Percentiles rank a stretch among this genome's conserved stretches.
Evolutionary conservation across 2,888 invertebrate species (phyloP).

Genomic region (Biston stratarius): DNA sequence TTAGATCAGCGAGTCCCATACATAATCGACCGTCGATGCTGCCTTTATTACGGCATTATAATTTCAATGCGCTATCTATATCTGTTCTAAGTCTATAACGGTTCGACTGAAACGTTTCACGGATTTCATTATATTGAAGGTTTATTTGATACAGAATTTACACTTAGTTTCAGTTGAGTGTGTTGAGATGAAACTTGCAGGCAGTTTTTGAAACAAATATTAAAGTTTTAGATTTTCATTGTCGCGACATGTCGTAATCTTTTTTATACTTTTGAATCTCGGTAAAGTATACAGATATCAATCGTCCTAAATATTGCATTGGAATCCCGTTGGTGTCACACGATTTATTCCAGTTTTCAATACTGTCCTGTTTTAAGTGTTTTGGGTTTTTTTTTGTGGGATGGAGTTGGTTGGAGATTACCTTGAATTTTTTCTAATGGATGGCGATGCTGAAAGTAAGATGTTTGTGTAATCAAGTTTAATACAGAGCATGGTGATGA

Average conservation of each 20-base stretch:
- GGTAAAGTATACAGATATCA: too few species aligned
- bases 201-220: neutral
- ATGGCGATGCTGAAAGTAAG: constrained; percentile 40
- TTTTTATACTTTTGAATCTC: too few species aligned
- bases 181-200: neutral
- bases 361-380: neutral
- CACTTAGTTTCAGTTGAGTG: constrained; percentile 8
- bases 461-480: neutral
- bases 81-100: constrained; percentile 52
- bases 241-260: too few species aligned
- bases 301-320: too few species aligned
- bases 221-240: neutral
- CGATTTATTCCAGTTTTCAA: neutral
- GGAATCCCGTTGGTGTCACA: too few species aligned
- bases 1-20: constrained; percentile 67
- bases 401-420: neutral
- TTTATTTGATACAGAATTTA: constrained; percentile 5
- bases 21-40: constrained; percentile 64
- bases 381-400: neutral
- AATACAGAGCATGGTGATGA: too few species aligned
- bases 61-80: constrained; percentile 73
- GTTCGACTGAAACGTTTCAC: constrained; percentile 20
- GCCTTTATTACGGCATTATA: constrained; percentile 69
- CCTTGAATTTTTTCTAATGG: constrained; percentile 35
- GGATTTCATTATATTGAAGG: constrained; percentile 5